Evolutionary conservation across 2,888 invertebrate species (phyloP).

Genomic region (Epinotia bilunana): DNA sequence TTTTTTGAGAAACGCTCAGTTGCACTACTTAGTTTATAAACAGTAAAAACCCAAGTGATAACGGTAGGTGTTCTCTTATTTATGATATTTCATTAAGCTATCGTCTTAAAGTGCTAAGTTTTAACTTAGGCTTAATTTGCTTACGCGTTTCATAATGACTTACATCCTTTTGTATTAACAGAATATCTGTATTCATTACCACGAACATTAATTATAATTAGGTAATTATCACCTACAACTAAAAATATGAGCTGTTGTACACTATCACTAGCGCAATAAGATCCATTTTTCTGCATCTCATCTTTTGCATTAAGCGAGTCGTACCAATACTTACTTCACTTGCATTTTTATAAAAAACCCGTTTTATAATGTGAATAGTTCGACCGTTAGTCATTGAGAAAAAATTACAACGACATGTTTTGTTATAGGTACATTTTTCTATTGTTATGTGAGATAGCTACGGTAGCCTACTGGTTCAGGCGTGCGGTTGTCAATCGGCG

Average conservation of each 20-base stretch:
- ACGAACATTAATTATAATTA: not conserved
- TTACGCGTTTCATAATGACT: not conserved
- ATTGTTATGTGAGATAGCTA: not conserved
- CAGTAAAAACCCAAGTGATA: not conserved
- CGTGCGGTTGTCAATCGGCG: too few species aligned
- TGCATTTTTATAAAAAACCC: slow-evolving; percentile 5
- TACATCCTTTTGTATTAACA: not conserved
- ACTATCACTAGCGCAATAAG: not conserved
- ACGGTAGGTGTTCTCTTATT: not conserved
- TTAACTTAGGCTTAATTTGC: not conserved
- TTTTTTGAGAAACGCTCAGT: too few species aligned
- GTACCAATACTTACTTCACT: not conserved
- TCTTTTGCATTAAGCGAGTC: not conserved
- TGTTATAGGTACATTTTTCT: not conserved
- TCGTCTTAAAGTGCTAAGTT: not conserved
- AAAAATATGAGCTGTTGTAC: not conserved
- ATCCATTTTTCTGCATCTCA: not conserved
- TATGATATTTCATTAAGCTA: not conserved
- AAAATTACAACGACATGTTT: slow-evolving; percentile 6
- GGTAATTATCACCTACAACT: slow-evolving; percentile 2
- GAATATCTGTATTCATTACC: not conserved
- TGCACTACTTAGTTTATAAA: not conserved
- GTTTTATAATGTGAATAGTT: not conserved
- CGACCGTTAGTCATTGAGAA: not conserved
- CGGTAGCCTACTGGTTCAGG: too few species aligned